These are phyloP conservation scores for Machimus rusticus DNA, from an alignment of 2,888 invertebrate genomes.

Conservation along the genomic window DNA sequence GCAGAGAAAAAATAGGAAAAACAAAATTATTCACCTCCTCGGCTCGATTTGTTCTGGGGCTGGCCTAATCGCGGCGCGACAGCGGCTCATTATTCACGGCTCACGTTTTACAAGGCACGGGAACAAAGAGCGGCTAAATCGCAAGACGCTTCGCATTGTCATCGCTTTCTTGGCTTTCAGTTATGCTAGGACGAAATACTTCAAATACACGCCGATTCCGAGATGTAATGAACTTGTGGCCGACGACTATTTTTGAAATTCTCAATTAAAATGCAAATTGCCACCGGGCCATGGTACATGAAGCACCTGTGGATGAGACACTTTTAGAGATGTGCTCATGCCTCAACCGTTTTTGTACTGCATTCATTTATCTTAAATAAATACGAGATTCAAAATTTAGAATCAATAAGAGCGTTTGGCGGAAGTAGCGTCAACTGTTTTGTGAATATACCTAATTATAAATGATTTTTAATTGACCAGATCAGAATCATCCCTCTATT, in stretches of 20 bases:
- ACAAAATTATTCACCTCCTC: not conserved
- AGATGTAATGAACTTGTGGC: slow-evolving; percentile 17
- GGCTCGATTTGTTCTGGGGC: slow-evolving; percentile 14
- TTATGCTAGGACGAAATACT: slow-evolving; percentile 30
- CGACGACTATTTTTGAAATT: slow-evolving; percentile 28
- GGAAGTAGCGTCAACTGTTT: too few species aligned
- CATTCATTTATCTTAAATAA: not conserved
- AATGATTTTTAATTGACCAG: too few species aligned
- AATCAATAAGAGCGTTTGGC: not conserved
- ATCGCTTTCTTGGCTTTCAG: slow-evolving; percentile 33
- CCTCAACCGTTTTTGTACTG: not conserved
- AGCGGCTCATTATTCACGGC: slow-evolving; percentile 22
- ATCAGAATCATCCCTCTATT: too few species aligned
- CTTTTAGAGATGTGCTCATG: not conserved
- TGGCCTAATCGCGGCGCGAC: not conserved
- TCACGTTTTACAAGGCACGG: not conserved
- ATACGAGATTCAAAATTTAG: not conserved
- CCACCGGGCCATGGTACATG: slow-evolving; percentile 7
- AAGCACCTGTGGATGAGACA: not conserved
- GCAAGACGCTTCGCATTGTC: slow-evolving; percentile 6
- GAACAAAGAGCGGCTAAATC: slow-evolving; percentile 1
- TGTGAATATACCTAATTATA: too few species aligned
- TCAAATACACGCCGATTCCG: not conserved
- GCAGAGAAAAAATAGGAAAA: not conserved
- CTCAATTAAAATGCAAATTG: slow-evolving; percentile 15